Conservation (phyloP, 2,113 vertebrate species). For the Calyptomena viridis region DNA sequence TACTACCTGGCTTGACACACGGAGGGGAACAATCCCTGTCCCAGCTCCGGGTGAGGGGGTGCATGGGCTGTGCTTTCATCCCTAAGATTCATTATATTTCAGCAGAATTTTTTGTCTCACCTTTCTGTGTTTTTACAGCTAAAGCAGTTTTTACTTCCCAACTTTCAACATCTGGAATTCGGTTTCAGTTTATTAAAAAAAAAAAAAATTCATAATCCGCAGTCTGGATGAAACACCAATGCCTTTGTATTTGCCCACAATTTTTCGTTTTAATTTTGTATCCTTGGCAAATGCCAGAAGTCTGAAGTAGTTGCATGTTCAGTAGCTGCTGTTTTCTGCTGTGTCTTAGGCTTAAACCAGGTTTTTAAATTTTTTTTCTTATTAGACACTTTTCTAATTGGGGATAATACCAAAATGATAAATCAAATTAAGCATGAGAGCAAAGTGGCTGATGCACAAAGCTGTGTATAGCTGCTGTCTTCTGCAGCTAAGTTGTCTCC, state of each 20-base stretch:
- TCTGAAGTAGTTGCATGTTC: neutral
- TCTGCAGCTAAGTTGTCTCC: neutral
- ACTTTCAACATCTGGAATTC: slow-evolving; percentile 62
- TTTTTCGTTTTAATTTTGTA: slow-evolving; percentile 27
- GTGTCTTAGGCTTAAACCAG: neutral
- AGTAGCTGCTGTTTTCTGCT: neutral
- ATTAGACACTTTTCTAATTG: slow-evolving; percentile 42
- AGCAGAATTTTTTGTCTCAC: slow-evolving; percentile 53
- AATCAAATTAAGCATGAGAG: slow-evolving; percentile 53
- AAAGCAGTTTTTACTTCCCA: slow-evolving; percentile 57
- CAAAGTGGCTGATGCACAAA: slow-evolving; percentile 35
- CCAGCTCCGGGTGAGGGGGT: neutral
- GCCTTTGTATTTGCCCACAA: slow-evolving; percentile 27
- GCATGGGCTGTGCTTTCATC: neutral
- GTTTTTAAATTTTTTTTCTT: neutral
- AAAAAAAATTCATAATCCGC: neutral
- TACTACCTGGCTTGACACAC: neutral
- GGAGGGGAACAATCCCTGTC: neutral
- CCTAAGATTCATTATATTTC: slow-evolving; percentile 28
- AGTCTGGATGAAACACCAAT: slow-evolving; percentile 51
- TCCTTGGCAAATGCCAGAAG: neutral
- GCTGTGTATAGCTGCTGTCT: slow-evolving; percentile 6
- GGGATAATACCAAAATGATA: slow-evolving; percentile 54
- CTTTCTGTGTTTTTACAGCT: slow-evolving; percentile 58
- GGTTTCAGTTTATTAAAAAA: slow-evolving; percentile 53